Conservation (phyloP, 2,888 invertebrate species). For the Meliscaeva auricollis region DNA sequence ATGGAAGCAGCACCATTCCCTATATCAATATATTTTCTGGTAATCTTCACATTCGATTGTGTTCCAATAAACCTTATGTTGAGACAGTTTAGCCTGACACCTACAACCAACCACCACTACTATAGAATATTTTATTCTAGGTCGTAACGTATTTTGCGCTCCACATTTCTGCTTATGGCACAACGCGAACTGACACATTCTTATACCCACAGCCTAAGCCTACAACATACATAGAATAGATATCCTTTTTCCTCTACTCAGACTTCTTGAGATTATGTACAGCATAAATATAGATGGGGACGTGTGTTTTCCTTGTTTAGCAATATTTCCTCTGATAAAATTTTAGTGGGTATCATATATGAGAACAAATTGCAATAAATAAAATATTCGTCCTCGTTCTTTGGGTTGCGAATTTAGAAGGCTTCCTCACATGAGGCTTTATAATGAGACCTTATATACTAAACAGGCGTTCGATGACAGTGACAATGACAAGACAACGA, state of each 20-base stretch:
- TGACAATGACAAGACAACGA: conserved; percentile 26
- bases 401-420: conserved; percentile 1
- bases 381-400: conserved; percentile 22
- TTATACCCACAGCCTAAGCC: neutral
- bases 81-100: conserved; percentile 12
- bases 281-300: neutral
- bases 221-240: neutral
- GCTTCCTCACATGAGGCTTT: conserved; percentile 14
- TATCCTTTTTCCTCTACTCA: neutral
- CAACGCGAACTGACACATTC: conserved; percentile 20
- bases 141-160: neutral
- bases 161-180: neutral
- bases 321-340: conserved; percentile 6
- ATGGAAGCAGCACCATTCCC: no score
- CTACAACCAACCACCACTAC: neutral
- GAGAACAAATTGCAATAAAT: conserved; percentile 12
- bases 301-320: conserved; percentile 6
- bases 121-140: conserved; percentile 30
- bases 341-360: neutral
- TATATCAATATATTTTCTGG: conserved; percentile 11
- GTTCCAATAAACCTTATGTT: conserved; percentile 26
- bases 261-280: conserved; percentile 11
- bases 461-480: conserved; percentile 19
- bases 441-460: neutral
- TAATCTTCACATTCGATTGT: conserved; percentile 31